Conservation (phyloP, 1,140 invertebrate genomes). For the Onthophagus taurus region DNA sequence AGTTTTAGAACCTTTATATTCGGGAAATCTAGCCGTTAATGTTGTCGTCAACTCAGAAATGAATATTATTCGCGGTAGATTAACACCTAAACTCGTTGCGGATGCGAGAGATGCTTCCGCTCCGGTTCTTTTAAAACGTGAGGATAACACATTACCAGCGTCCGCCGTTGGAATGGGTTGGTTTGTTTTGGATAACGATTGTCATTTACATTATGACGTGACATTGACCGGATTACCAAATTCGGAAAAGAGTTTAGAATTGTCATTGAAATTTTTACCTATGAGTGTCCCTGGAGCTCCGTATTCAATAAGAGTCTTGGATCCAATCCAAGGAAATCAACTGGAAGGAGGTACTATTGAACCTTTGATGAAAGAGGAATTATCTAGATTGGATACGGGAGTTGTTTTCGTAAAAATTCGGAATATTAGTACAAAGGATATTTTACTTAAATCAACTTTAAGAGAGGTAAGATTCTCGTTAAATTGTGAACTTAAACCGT, state of each 20-base stretch:
- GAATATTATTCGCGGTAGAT: slow-evolving; percentile 50
- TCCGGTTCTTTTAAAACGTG: slow-evolving; percentile 54
- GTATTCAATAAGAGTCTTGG: slow-evolving; percentile 47
- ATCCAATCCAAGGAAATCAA: slow-evolving; percentile 48
- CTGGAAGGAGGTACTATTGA: slow-evolving; percentile 53
- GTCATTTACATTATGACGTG: slow-evolving; percentile 76
- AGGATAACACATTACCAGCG: slow-evolving; percentile 40
- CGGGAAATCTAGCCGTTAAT: slow-evolving; percentile 65
- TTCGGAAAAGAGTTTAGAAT: slow-evolving; percentile 39
- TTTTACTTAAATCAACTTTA: slow-evolving; percentile 43
- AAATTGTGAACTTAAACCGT: neutral
- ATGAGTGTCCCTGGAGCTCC: slow-evolving; percentile 54
- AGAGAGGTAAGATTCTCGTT: slow-evolving; percentile 36
- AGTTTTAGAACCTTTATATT: slow-evolving; percentile 68
- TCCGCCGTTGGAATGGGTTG: slow-evolving; percentile 65
- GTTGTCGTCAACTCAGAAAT: slow-evolving; percentile 50
- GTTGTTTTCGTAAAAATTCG: slow-evolving; percentile 48
- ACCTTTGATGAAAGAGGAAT: slow-evolving; percentile 46
- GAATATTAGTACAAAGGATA: slow-evolving; percentile 39
- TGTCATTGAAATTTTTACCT: slow-evolving; percentile 56
- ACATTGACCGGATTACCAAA: slow-evolving; percentile 33
- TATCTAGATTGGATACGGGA: slow-evolving; percentile 49
- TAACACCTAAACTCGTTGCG: slow-evolving; percentile 58
- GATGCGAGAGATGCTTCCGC: slow-evolving; percentile 60
- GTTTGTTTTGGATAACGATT: slow-evolving; percentile 71